Evolutionary conservation across 2,797 vertebrate genomes (phyloP).

Genomic region (Austrolebias charrua): DNA sequence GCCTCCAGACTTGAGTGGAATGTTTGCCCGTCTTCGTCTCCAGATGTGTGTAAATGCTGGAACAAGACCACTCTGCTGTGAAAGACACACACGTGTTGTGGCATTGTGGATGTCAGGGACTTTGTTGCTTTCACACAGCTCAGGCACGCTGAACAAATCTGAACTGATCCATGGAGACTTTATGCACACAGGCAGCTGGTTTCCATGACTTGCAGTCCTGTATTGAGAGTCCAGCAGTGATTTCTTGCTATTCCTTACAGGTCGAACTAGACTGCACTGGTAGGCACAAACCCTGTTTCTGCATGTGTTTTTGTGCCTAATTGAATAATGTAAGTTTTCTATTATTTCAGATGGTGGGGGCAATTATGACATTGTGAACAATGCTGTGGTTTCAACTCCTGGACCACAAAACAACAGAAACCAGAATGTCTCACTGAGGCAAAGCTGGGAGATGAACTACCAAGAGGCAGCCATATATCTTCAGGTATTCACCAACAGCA

Average conservation of each 20-base stretch:
- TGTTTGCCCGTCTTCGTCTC: constrained; percentile 52
- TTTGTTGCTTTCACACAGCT: constrained; percentile 29
- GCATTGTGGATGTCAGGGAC: constrained; percentile 33
- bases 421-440: constrained; percentile 77
- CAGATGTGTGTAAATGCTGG: constrained; percentile 57
- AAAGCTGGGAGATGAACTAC: constrained; percentile 97
- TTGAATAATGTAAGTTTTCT: neutral
- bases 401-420: constrained; percentile 73
- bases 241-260: constrained; percentile 60
- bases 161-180: constrained; percentile 64
- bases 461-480: constrained; percentile 98
- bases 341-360: constrained; percentile 84
- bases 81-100: constrained; percentile 41
- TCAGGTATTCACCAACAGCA: constrained; percentile 80
- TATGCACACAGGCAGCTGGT: constrained; percentile 43
- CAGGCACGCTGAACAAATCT: constrained; percentile 29
- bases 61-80: constrained; percentile 34
- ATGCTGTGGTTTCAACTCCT: constrained; percentile 75
- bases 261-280: constrained; percentile 58
- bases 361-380: constrained; percentile 79
- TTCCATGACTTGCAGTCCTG: constrained; percentile 41
- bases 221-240: constrained; percentile 56
- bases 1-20: constrained; percentile 49
- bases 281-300: constrained; percentile 37
- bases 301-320: constrained; percentile 12